Percentiles rank a stretch among this genome's conserved stretches.
phyloP scores from a whole-genome alignment of 2,797 vertebrate species.

The Labeo calbasu region DNA sequence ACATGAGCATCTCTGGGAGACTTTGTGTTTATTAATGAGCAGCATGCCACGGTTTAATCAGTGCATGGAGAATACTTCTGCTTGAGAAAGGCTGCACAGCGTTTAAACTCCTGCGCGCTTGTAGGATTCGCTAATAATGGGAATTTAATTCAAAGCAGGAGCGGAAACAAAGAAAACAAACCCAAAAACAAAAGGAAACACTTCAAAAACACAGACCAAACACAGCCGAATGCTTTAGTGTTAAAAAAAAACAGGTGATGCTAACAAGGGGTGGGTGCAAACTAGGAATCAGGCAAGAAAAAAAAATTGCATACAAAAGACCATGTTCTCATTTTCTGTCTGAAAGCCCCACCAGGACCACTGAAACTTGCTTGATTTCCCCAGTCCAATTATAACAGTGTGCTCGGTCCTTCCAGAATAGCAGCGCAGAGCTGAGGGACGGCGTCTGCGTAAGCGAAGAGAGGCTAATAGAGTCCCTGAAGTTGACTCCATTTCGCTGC shows the following conservation, averaged over 20 bases:
- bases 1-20: conserved; percentile 68
- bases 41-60: conserved; percentile 70
- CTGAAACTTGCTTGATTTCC: conserved; percentile 94
- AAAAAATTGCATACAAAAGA: conserved; percentile 74
- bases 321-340: conserved; percentile 76
- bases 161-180: conserved; percentile 34
- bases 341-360: conserved; percentile 84
- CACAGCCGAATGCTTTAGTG: conserved; percentile 65
- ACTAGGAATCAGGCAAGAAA: conserved; percentile 45
- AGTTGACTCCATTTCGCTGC: conserved; percentile 93
- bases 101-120: conserved; percentile 35
- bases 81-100: conserved; percentile 69
- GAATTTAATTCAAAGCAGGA: conserved; percentile 36
- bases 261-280: conserved; percentile 65
- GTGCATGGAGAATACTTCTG: conserved; percentile 66
- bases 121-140: conserved; percentile 34
- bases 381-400: conserved; percentile 94
- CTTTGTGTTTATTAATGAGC: conserved; percentile 72
- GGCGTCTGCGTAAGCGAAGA: conserved; percentile 86
- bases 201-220: conserved; percentile 27
- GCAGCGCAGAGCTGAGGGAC: conserved; percentile 84
- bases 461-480: conserved; percentile 93
- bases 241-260: conserved; percentile 70
- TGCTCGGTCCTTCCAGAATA: conserved; percentile 87
- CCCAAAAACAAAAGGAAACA: not conserved